These are phyloP conservation scores for Lates calcarifer DNA, from an alignment of 2,113 vertebrate genomes.

Conservation along the genomic window DNA sequence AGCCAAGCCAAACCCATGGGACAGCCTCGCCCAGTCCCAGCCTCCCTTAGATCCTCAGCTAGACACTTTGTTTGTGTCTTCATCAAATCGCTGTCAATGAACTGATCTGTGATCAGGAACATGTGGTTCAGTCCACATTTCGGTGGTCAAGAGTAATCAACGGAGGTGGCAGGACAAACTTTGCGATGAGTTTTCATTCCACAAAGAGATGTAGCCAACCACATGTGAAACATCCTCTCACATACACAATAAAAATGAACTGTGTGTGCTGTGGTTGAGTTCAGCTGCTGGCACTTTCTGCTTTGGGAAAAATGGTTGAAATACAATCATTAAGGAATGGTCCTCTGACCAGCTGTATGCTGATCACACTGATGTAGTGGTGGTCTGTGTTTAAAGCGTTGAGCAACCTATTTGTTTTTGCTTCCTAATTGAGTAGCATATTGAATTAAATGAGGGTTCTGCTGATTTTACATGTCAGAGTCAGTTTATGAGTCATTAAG, in stretches of 20 bases:
- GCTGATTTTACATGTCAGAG: conserved; percentile 1
- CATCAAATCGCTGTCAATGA: conserved; percentile 35
- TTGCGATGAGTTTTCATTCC: neutral
- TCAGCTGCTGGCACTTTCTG: conserved; percentile 14
- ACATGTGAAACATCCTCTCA: neutral
- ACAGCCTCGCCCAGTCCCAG: conserved; percentile 49
- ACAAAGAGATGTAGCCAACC: neutral
- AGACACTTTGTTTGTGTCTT: conserved; percentile 67
- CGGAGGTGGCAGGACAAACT: conserved; percentile 6
- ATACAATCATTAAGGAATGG: neutral
- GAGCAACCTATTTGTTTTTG: neutral
- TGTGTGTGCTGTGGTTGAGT: conserved; percentile 25
- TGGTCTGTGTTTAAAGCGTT: neutral
- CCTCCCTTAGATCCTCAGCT: conserved; percentile 30
- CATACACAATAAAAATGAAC: neutral
- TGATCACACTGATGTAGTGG: neutral
- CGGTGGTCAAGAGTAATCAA: conserved; percentile 11
- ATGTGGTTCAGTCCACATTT: conserved; percentile 38
- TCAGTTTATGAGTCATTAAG: neutral
- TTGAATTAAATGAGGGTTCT: neutral
- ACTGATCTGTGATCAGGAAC: conserved; percentile 49
- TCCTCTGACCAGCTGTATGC: neutral
- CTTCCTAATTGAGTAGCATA: neutral
- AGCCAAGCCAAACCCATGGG: conserved; percentile 44
- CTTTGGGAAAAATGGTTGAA: neutral